phyloP scores from a whole-genome alignment of 2,113 vertebrate species.

The Gallinago paraguaiae region DNA sequence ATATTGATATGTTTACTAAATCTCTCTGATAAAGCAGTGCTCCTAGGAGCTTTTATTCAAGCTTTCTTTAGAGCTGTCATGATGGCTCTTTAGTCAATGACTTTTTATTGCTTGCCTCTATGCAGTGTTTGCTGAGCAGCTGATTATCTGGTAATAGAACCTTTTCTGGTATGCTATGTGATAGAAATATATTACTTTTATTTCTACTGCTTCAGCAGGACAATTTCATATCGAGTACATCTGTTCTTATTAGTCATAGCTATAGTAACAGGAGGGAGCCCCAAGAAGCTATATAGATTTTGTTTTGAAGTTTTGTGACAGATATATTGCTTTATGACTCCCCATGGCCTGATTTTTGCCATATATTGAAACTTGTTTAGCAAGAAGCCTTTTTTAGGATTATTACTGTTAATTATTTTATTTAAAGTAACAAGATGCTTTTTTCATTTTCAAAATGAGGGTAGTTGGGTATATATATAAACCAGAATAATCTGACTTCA shows the following conservation, averaged over 20 bases:
- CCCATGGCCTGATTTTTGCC: neutral
- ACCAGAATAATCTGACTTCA: neutral
- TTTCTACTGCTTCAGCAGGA: constrained; percentile 27
- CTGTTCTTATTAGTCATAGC: constrained; percentile 24
- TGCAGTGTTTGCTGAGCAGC: constrained; percentile 19
- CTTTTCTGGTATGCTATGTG: neutral
- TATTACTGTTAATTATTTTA: constrained; percentile 44
- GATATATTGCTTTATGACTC: neutral
- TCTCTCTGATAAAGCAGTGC: neutral
- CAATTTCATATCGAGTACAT: neutral
- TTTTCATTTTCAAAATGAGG: neutral
- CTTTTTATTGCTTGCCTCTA: constrained; percentile 23
- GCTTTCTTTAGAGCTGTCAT: constrained; percentile 30
- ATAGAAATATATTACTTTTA: constrained; percentile 24
- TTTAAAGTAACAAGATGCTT: neutral
- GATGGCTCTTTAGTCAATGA: neutral
- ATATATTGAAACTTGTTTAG: neutral
- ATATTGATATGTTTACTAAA: neutral
- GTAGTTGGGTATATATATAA: neutral
- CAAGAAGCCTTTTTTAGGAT: neutral
- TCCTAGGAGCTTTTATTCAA: constrained; percentile 14
- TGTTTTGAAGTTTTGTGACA: neutral
- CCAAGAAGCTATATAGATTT: neutral
- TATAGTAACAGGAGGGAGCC: neutral
- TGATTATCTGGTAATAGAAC: constrained; percentile 35